Base-by-base conservation (phyloP, 2,113 vertebrate genomes). In the Hemiprocne comata region DNA sequence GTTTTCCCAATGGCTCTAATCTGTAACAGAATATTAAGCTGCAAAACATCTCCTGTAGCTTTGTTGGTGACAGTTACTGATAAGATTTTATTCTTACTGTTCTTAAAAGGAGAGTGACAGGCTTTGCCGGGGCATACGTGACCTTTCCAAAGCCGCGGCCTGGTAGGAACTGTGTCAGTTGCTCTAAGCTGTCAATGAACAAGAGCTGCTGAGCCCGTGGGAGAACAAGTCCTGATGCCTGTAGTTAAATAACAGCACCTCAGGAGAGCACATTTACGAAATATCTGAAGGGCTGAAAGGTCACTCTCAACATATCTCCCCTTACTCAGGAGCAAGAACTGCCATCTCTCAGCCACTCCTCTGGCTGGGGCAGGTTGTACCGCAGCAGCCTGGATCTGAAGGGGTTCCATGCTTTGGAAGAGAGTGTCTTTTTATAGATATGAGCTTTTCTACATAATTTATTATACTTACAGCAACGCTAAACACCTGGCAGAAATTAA, bases 211-310 rank as follows among this genome's bases (percentile, higher is more conserved):
- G 25, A 96, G 86, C 83, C 96, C 89, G 92, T 60, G n/a, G 88
- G 82, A 92, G 95, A 95, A 71, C 83, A 71, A 33, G 51, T 64
- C 61, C 89, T 92, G 88, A 83, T 89, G 76, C 85, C 54, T 67
- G 72, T 40, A 85, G 95, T 95, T 90, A 81, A 95, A 96, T 83
- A 87, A 85, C 50, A 89, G 87, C 85, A 82, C 95, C 93, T 94
- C 85, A 78, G 84, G 93, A 86, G 42, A 82, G 85, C 51, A 25
- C 91, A 71, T 91, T 90, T 85, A 72, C 50, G 81, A 96, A 96
- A 86, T 66, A 93, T 33, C 91, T 85, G 78, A 90, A 97, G 91
- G 92, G 93, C 94, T 62, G 44, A 94, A 90, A 95, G 90, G 97
- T 95, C 93, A 88, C 12, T 75, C 69, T 60, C 58, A 21, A 7